Conservation (phyloP, 2,888 invertebrate genomes). For the Nemapogon koenigi region DNA sequence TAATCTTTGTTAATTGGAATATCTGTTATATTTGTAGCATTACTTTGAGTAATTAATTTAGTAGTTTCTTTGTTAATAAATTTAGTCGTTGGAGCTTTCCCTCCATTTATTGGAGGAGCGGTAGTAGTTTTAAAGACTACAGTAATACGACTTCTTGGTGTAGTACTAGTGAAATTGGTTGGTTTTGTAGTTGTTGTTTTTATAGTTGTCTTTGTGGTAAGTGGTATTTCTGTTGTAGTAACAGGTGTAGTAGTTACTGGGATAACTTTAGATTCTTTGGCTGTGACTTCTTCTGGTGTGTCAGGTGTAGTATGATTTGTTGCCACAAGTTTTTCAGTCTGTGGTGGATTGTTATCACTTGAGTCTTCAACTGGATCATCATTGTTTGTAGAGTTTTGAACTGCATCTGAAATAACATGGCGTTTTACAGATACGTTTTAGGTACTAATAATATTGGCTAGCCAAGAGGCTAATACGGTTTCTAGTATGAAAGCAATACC, state of each 20-base stretch:
- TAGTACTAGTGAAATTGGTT: constrained; percentile 13
- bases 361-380: too few species aligned
- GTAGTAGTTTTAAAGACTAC: constrained; percentile 10
- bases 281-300: background rate
- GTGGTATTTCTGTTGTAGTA: constrained; percentile 18
- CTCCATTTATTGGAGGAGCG: background rate
- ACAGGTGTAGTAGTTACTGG: constrained; percentile 12
- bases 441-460: too few species aligned
- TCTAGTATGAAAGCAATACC: too few species aligned
- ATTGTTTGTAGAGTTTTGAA: too few species aligned
- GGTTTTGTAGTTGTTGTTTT: constrained; percentile 17
- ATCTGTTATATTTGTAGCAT: too few species aligned
- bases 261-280: constrained; percentile 14
- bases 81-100: constrained; percentile 9
- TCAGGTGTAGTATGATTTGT: constrained; percentile 8
- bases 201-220: constrained; percentile 18
- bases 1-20: too few species aligned
- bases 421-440: too few species aligned
- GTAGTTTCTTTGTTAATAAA: constrained; percentile 9
- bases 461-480: too few species aligned
- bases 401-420: too few species aligned
- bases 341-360: constrained; percentile 20
- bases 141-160: constrained; percentile 9
- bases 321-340: constrained; percentile 30
- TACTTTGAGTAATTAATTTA: too few species aligned